phyloP scores from a whole-genome alignment of 1,140 invertebrate genomes.

The Drosophila kanapiae region DNA sequence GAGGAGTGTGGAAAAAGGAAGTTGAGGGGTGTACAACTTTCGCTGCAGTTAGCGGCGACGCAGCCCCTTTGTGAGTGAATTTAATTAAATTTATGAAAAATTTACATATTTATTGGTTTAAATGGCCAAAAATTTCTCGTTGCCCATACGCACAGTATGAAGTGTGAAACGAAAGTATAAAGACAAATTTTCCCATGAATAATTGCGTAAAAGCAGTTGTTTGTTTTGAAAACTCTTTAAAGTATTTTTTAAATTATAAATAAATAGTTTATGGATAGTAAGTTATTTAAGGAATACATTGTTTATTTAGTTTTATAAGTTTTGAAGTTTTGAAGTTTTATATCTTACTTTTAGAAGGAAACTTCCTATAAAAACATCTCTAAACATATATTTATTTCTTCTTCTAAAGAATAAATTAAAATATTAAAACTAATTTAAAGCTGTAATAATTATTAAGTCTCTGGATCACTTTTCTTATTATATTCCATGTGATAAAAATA shows the following conservation, averaged over 20 bases:
- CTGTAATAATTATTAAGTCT: too few relatives aligned
- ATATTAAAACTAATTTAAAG: too few relatives aligned
- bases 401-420: too few relatives aligned
- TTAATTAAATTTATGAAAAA: conserved; percentile 84
- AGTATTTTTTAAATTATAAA: not conserved
- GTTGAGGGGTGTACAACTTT: conserved; percentile 49
- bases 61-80: conserved; percentile 72
- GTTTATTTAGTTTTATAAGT: too few relatives aligned
- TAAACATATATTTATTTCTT: too few relatives aligned
- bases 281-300: too few relatives aligned
- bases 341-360: too few relatives aligned
- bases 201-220: too few relatives aligned
- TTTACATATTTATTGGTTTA: conserved; percentile 83
- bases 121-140: conserved; percentile 67
- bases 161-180: conserved; percentile 1
- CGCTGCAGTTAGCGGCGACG: conserved; percentile 46
- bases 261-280: not conserved
- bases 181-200: not conserved
- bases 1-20: not conserved
- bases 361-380: too few relatives aligned
- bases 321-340: too few relatives aligned
- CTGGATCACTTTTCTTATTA: too few relatives aligned
- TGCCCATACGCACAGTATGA: conserved; percentile 14
- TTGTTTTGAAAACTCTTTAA: too few relatives aligned
- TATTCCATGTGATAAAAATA: not conserved